Conservation (phyloP, 2,113 vertebrate species). For the Eclectus roratus region DNA sequence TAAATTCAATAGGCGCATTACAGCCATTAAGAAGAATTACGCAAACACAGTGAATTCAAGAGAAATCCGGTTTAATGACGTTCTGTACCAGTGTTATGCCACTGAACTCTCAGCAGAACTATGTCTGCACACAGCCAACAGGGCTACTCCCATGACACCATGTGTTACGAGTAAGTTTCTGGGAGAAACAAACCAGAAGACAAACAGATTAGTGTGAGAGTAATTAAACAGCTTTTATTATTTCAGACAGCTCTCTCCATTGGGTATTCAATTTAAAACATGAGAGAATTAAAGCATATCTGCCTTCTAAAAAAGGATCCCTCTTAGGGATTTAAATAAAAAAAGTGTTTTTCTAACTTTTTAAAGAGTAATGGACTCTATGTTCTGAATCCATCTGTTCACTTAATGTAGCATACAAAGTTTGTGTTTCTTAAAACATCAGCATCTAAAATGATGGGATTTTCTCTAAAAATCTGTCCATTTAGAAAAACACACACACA, state of each 20-base stretch:
- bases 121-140: rapidly evolving
- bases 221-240: not conserved
- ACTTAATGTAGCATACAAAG: not conserved
- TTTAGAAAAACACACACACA: not conserved
- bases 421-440: not conserved
- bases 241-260: not conserved
- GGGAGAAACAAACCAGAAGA: not conserved
- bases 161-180: not conserved
- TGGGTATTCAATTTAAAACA: not conserved
- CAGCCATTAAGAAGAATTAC: not conserved
- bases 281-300: not conserved
- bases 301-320: not conserved
- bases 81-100: rapidly evolving
- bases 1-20: not conserved
- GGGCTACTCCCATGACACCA: not conserved
- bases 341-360: not conserved
- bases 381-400: not conserved
- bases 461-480: not conserved
- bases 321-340: not conserved
- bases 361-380: not conserved
- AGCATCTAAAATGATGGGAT: not conserved
- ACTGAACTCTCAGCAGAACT: not conserved
- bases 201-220: not conserved
- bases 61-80: not conserved
- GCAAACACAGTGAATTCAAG: not conserved